Base-by-base conservation (phyloP, 2,113 vertebrate species). In the Nothoprocta pentlandii region DNA sequence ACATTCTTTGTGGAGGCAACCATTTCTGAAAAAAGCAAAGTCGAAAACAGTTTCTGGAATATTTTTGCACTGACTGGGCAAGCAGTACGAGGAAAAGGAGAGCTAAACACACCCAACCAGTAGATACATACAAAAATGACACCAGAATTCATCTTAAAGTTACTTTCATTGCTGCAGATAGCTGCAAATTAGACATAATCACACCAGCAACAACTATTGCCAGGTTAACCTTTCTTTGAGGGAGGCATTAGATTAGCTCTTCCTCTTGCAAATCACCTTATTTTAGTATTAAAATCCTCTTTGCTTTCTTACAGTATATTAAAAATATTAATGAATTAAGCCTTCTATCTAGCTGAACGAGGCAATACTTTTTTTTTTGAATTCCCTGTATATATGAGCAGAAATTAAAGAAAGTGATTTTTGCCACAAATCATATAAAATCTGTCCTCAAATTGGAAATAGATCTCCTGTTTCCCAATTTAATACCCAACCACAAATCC, bases 321-420 rank as follows among this genome's bases (percentile, higher is more conserved):
- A 61, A 47, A 73, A 71, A 54, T 66, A 59, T 58, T 66, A 77
- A 53, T 47, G 16, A 66, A 61, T 51, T 85, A 80, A 83, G 11
- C 74, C 15, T 30, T 64, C 39, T 79, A 4, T 76, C 84, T 54
- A 54, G 44, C 7, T 3, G 47, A 84, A 89, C 69, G 30, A 42
- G 53, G 28, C 67, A 74, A 28, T 63, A 64, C 7, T 71, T 46
- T 70, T 25, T 16, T 5, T 25, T 16, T 5, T 53, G 63, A 69
- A 16, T 34, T 10, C 36, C 7, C 12, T 3, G 1, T 63, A 73
- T 79, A 73, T 59, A 63, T 41, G 47, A 91, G 56, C 67, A 91
- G 64, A 91, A 87, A 91, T 89, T 75, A 85, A 93, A 36, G 36
- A 90, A 89, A 83, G 87, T 25, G 1, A 80, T 68, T 36, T 85